Evolutionary conservation across 2,113 vertebrate genomes (phyloP).

Genomic region (Gymnarchus niloticus): DNA sequence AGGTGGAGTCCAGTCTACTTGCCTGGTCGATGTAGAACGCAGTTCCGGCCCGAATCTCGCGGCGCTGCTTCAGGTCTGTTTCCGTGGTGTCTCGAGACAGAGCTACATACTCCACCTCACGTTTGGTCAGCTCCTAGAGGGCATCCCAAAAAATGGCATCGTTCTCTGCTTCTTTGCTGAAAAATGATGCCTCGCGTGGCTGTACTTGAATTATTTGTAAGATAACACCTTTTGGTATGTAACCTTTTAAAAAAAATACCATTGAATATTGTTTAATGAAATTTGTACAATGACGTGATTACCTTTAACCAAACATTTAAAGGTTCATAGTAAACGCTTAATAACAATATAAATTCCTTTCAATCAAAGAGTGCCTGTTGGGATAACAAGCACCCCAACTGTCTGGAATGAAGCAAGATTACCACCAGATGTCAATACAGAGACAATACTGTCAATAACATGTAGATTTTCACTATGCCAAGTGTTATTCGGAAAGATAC

Average conservation of each 20-base stretch:
- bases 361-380: background rate
- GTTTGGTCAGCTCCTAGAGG: conserved; percentile 82
- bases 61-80: conserved; percentile 89
- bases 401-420: background rate
- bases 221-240: background rate
- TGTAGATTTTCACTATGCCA: too few species aligned
- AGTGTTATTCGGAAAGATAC: too few species aligned
- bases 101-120: conserved; percentile 87
- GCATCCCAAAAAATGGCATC: background rate
- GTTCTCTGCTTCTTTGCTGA: background rate
- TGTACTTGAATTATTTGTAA: background rate
- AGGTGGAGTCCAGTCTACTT: conserved; percentile 39
- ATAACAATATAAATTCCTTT: conserved; percentile 1
- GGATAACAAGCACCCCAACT: background rate
- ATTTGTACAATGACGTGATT: background rate
- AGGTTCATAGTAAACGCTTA: background rate
- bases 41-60: conserved; percentile 85
- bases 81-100: conserved; percentile 93
- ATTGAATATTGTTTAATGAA: background rate
- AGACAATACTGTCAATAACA: background rate
- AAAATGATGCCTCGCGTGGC: background rate
- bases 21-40: conserved; percentile 96
- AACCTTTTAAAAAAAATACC: background rate
- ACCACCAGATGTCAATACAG: background rate
- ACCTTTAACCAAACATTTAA: conserved; percentile 1